These are phyloP conservation scores for Periplaneta americana DNA, from an alignment of 1,140 invertebrate species.

Conservation along the genomic window DNA sequence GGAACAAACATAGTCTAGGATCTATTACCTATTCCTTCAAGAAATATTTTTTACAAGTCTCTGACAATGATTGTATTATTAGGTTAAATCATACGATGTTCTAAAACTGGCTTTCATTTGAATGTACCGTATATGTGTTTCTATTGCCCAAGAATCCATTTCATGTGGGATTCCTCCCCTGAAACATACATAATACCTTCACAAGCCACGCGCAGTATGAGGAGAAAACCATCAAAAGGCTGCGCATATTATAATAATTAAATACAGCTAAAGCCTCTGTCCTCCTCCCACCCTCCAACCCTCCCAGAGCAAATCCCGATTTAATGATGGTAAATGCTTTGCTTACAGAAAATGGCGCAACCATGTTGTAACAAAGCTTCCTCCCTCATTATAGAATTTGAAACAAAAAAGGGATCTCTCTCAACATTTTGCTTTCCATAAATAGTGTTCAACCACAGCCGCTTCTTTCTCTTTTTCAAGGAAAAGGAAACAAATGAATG, in stretches of 20 bases:
- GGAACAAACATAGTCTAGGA: no score
- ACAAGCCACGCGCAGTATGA: neutral
- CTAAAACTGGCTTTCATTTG: no score
- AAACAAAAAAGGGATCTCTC: neutral
- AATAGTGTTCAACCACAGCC: neutral
- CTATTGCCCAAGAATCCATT: neutral
- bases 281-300: neutral
- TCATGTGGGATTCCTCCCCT: neutral
- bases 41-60: no score
- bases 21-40: no score
- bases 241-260: neutral
- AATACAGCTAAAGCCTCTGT: neutral
- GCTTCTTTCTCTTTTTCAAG: neutral
- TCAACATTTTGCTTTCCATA: neutral
- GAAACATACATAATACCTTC: neutral
- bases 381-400: neutral
- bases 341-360: neutral
- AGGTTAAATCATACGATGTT: no score
- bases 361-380: neutral
- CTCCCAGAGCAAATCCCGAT: neutral
- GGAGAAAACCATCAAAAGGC: neutral
- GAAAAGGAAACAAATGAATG: neutral
- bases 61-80: no score
- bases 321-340: neutral
- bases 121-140: no score